A percentile compares a stretch with the other conserved stretches of the same genome.
These are phyloP conservation scores for Epizoanthus fatuus DNA, from an alignment of 92 coral and sea anemone species.

Conservation along the genomic window DNA sequence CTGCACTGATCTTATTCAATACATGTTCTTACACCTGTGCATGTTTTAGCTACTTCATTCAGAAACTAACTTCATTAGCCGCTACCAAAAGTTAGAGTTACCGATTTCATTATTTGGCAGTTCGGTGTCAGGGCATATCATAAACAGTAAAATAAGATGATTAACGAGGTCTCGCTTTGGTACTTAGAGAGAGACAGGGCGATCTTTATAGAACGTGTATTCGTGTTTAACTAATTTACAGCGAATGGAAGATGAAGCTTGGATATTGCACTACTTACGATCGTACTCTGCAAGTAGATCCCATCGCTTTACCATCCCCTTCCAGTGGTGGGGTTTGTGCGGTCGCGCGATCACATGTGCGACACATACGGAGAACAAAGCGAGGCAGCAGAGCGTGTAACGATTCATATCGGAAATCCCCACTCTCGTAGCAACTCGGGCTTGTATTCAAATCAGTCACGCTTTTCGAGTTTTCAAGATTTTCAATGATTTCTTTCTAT, in stretches of 20 bases:
- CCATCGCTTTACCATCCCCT: conserved; percentile 80
- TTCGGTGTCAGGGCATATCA: conserved; percentile 5
- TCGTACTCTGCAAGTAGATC: conserved; percentile 79
- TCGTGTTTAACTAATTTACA: too few species aligned
- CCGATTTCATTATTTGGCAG: background rate
- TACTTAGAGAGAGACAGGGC: too few species aligned
- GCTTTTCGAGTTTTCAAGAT: conserved; percentile 16
- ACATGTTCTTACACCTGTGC: background rate
- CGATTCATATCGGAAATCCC: conserved; percentile 1
- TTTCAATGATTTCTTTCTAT: conserved; percentile 1
- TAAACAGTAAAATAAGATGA: background rate
- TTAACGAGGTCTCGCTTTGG: background rate
- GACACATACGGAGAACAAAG: conserved; percentile 3
- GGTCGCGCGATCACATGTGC: conserved; percentile 37
- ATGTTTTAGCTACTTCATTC: background rate
- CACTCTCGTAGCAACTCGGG: background rate
- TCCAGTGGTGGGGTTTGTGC: conserved; percentile 42
- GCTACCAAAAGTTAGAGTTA: background rate
- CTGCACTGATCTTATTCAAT: background rate
- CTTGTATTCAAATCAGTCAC: conserved; percentile 15
- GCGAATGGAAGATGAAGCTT: too few species aligned
- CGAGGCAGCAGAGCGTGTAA: conserved; percentile 33
- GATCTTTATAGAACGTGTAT: too few species aligned
- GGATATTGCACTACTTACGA: conserved; percentile 69
- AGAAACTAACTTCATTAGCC: background rate